Evolutionary conservation across 2,113 vertebrate genomes (phyloP).

Genomic region (Vanacampus margaritifer): DNA sequence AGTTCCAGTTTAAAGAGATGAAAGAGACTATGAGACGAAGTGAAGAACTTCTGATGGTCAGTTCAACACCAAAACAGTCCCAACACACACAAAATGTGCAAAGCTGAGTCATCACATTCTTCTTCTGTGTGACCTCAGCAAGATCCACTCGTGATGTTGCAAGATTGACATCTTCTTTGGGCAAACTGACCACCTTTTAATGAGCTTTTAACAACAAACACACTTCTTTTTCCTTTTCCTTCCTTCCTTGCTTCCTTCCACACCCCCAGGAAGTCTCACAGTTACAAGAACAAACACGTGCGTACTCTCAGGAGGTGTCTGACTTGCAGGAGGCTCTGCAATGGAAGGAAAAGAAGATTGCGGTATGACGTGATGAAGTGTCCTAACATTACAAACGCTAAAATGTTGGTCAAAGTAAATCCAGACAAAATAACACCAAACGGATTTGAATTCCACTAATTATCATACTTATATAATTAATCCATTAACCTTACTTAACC

Average conservation of each 20-base stretch:
- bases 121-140: background rate
- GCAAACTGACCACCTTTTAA: background rate
- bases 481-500: background rate
- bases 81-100: background rate
- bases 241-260: background rate
- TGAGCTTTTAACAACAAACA: background rate
- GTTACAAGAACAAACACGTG: conserved; percentile 80
- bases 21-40: conserved; percentile 82
- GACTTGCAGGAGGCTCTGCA: conserved; percentile 93
- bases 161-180: background rate
- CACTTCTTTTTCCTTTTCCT: background rate
- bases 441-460: background rate
- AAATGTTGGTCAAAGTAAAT: background rate
- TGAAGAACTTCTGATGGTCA: conserved; percentile 84
- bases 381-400: background rate
- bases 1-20: conserved; percentile 81
- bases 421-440: background rate
- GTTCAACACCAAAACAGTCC: conserved; percentile 15
- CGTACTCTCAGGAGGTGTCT: conserved; percentile 81
- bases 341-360: conserved; percentile 96
- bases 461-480: background rate
- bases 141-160: background rate
- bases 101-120: background rate
- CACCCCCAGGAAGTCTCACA: conserved; percentile 83
- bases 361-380: conserved; percentile 59